phyloP scores from a whole-genome alignment of 2,888 invertebrate genomes.

The Andrena chrysosceles region DNA sequence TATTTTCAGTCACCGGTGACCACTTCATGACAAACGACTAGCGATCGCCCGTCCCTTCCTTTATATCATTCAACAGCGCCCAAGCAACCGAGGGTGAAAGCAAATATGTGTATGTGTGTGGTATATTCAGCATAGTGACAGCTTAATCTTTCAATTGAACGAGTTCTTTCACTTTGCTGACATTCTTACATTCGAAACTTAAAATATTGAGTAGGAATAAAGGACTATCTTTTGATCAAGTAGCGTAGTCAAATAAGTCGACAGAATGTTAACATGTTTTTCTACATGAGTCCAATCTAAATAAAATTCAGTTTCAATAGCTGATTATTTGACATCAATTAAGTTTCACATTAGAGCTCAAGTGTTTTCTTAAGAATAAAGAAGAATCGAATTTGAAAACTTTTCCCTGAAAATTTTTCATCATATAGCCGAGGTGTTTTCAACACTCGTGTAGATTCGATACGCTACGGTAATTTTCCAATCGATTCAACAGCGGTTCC shows the following conservation, averaged over 20 bases:
- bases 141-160: constrained; percentile 9
- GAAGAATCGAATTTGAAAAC: no score
- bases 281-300: no score
- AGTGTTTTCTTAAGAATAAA: no score
- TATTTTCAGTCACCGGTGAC: constrained; percentile 32
- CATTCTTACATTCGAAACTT: background rate
- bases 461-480: constrained; percentile 53
- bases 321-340: background rate
- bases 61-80: constrained; percentile 32
- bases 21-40: constrained; percentile 38
- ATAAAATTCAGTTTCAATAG: background rate
- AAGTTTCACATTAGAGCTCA: no score
- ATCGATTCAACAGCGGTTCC: constrained; percentile 50
- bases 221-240: no score
- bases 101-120: background rate
- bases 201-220: background rate
- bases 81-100: constrained; percentile 12
- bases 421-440: no score
- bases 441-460: constrained; percentile 8
- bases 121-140: background rate
- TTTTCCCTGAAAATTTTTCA: background rate
- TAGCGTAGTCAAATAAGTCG: background rate
- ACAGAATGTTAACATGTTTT: background rate
- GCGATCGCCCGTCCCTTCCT: constrained; percentile 22
- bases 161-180: background rate